A percentile compares a stretch with the other conserved stretches of the same genome.
phyloP scores from a whole-genome alignment of 2,113 vertebrate species.

The Platysteira castanea region DNA sequence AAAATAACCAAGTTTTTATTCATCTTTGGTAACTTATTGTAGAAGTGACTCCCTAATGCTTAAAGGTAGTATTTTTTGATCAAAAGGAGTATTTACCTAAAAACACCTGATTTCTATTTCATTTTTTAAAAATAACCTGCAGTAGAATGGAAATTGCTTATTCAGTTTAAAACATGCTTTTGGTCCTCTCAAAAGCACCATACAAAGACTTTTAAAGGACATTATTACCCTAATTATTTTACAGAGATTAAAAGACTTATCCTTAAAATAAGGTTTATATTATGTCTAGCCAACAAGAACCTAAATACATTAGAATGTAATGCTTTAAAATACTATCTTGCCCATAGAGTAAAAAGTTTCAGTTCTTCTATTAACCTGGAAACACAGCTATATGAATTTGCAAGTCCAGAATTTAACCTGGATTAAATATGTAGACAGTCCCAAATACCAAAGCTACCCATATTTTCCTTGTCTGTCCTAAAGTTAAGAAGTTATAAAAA shows the following conservation, averaged over 20 bases:
- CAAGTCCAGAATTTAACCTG: neutral
- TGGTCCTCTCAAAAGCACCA: neutral
- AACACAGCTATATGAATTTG: neutral
- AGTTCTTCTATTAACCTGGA: neutral
- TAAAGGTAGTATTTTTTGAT: neutral
- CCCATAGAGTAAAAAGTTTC: neutral
- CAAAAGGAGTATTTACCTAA: neutral
- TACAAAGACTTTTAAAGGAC: neutral
- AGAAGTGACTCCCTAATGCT: neutral
- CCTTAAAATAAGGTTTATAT: neutral
- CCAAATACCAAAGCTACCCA: neutral
- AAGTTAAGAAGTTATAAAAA: neutral
- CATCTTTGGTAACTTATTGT: neutral
- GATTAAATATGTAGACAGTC: neutral
- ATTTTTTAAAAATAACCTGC: neutral
- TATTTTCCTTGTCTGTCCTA: neutral
- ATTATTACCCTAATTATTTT: neutral
- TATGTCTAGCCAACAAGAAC: neutral
- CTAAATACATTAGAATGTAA: neutral
- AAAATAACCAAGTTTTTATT: neutral
- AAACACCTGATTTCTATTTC: neutral
- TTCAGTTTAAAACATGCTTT: neutral
- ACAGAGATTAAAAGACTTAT: neutral
- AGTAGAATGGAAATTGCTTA: neutral
- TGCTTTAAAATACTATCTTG: neutral